Evolutionary conservation across 2,113 vertebrate species (phyloP), one percentile per base, ranked within the genome.

Genomic region (Epinephelus moara): DNA sequence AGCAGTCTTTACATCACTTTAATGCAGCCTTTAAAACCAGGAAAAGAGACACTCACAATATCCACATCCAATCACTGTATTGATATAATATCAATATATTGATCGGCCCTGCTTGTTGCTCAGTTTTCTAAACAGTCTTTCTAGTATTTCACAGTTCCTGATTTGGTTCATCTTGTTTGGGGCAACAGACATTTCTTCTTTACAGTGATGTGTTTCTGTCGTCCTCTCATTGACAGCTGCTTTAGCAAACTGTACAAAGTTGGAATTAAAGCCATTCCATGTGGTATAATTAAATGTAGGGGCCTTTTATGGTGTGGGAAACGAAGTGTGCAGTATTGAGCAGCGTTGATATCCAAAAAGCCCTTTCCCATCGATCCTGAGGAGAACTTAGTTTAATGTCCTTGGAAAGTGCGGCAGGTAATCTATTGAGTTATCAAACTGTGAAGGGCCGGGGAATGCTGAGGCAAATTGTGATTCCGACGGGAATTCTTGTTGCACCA

Each of bases 361-460:
- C 85, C 87, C 74, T 90, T 90, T 91, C 59, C 68, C 78, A 94
- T 95, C 82, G 94, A 95, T 96, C 83, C 62, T 50, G 62, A n/a
- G 76, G 72, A 87, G 87, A 94, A 88, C 89, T 93, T 93, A 80
- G 90, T 93, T 93, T 94, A 94, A 95, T 93, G 94, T 92, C 93
- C 91, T 94, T 95, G 93, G 92, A 90, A 93, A 93, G 82, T 91
- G 81, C 85, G 73, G 89, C 92, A 94, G 92, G 91, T 95, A 94
- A 94, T 95, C 94, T 91, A 95, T 94, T 83, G 91, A 88, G 92
- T 94, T 95, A 95, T 95, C 95, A 94, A 95, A 94, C 90, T 91
- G 90, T 88, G 88, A 93, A 90, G 90, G 87, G 86, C 88, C 82
- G 55, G 62, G 74, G 76, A 91, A 92, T 82, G 80, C 85, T 61